phyloP scores from a whole-genome alignment of 2,888 invertebrate species.

The Mesoligia furuncula region DNA sequence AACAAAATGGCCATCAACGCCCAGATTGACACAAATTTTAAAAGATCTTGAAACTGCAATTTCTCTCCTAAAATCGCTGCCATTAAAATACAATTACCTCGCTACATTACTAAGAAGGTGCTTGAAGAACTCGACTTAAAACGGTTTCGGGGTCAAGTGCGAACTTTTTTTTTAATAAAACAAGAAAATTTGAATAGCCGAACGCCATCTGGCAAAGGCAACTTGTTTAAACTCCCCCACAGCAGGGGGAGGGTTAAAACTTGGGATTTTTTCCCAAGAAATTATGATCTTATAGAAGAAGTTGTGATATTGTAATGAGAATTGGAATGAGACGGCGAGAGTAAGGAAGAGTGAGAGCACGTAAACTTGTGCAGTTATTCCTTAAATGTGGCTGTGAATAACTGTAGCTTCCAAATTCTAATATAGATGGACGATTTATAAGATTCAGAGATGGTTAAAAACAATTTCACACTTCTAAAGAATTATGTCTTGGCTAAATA shows the following conservation, averaged over 20 bases:
- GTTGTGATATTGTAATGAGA: slow-evolving; percentile 72
- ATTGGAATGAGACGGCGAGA: slow-evolving; percentile 50
- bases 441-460: too few relatives aligned
- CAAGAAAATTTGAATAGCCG: slow-evolving; percentile 77
- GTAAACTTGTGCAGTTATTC: not conserved
- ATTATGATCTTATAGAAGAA: slow-evolving; percentile 74
- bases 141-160: slow-evolving; percentile 72
- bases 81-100: slow-evolving; percentile 69
- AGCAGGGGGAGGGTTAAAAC: slow-evolving; percentile 63
- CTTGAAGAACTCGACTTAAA: slow-evolving; percentile 67
- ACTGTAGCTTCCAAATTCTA: too few relatives aligned
- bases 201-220: slow-evolving; percentile 75
- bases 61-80: slow-evolving; percentile 53
- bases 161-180: slow-evolving; percentile 81
- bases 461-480: too few relatives aligned
- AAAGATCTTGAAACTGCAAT: slow-evolving; percentile 59
- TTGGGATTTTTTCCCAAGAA: slow-evolving; percentile 67
- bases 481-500: too few relatives aligned
- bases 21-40: slow-evolving; percentile 61
- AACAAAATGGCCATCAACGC: slow-evolving; percentile 52
- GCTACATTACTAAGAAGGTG: slow-evolving; percentile 67
- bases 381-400: too few relatives aligned
- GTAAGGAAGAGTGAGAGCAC: slow-evolving; percentile 22
- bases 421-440: too few relatives aligned
- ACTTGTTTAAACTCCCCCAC: slow-evolving; percentile 70